phyloP scores from a whole-genome alignment of 2,113 vertebrate species.

The Oenanthe melanoleuca region DNA sequence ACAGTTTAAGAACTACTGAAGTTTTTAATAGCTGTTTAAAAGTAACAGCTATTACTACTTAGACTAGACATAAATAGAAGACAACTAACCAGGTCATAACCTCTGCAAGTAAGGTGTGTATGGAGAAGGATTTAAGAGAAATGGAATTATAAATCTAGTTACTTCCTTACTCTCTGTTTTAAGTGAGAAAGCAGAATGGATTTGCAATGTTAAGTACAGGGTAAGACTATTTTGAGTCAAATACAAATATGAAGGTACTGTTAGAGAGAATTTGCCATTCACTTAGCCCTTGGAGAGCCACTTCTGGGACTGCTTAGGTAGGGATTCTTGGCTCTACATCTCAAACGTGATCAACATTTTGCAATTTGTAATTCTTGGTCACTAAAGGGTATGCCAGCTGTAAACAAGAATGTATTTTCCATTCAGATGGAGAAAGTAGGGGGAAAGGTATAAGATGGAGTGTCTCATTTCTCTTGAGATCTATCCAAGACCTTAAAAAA shows the following conservation, averaged over 20 bases:
- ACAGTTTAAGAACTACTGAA: slow-evolving; percentile 63
- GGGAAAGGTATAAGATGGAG: not conserved
- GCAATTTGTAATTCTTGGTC: not conserved
- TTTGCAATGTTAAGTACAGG: not conserved
- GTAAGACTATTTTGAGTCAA: not conserved
- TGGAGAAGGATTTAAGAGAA: slow-evolving; percentile 21
- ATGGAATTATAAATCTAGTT: not conserved
- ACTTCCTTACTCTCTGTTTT: not conserved
- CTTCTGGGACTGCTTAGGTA: not conserved
- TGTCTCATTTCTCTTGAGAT: not conserved
- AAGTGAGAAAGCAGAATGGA: not conserved
- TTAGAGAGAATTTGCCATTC: not conserved
- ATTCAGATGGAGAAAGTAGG: not conserved
- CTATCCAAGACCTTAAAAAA: not conserved
- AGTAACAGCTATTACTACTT: slow-evolving; percentile 32
- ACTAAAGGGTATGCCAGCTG: not conserved
- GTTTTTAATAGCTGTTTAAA: slow-evolving; percentile 57
- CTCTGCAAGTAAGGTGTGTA: not conserved
- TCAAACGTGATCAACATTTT: not conserved
- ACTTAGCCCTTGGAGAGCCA: not conserved
- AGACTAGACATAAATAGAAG: slow-evolving; percentile 14
- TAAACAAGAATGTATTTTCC: not conserved
- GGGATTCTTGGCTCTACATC: not conserved
- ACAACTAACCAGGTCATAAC: not conserved
- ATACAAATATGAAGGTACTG: not conserved